A percentile compares a stretch with the other conserved stretches of the same genome.
phyloP scores from a whole-genome alignment of 2,888 invertebrate species.

The Meandrusa payeni region DNA sequence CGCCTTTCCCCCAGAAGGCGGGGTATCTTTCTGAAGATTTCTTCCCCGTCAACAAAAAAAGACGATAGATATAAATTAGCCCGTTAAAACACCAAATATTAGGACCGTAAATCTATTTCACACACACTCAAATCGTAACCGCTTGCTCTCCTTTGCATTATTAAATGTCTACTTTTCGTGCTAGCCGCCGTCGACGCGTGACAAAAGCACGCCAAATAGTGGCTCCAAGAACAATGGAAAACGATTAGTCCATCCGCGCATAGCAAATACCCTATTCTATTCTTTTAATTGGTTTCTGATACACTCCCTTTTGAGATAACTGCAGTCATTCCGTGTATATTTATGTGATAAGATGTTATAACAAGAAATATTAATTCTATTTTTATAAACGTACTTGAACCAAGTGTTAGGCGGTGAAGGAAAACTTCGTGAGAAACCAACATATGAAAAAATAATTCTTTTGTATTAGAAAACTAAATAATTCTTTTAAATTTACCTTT shows the following conservation, averaged over 20 bases:
- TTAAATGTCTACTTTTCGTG: constrained; percentile 66
- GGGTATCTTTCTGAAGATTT: too few species aligned
- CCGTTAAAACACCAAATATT: not conserved
- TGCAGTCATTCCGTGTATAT: not conserved
- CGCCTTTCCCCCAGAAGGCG: too few species aligned
- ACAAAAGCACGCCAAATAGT: constrained; percentile 65
- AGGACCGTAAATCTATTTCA: constrained; percentile 16
- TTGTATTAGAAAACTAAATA: too few species aligned
- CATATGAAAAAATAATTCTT: too few species aligned
- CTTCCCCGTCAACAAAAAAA: too few species aligned
- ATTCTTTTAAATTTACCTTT: too few species aligned
- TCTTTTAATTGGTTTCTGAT: constrained; percentile 65
- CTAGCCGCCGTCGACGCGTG: constrained; percentile 42
- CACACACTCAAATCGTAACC: constrained; percentile 34
- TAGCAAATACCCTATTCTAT: constrained; percentile 47
- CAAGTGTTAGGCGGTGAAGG: too few species aligned
- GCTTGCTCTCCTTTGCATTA: constrained; percentile 59
- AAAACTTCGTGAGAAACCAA: too few species aligned
- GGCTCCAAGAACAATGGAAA: constrained; percentile 66
- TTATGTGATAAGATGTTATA: too few species aligned
- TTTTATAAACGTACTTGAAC: too few species aligned
- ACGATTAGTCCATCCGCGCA: constrained; percentile 54
- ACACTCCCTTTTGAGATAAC: constrained; percentile 29
- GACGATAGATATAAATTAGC: too few species aligned
- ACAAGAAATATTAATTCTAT: too few species aligned